Conservation (phyloP, 2,113 vertebrate genomes). For the Engraulis encrasicolus region DNA sequence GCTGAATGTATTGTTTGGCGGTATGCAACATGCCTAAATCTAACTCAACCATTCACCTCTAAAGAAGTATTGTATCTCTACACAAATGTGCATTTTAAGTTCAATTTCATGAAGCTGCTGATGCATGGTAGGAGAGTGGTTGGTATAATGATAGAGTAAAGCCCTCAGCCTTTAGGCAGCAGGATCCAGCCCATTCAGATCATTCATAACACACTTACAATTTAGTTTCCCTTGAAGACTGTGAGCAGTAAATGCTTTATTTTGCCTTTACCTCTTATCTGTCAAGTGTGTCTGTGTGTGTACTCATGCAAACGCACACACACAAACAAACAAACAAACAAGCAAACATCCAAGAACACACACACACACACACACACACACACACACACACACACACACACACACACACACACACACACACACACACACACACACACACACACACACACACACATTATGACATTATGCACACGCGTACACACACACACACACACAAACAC, state of each 20-base stretch:
- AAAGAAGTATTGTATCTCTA: not conserved
- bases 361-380: too few relatives aligned
- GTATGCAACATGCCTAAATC: not conserved
- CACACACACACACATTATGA: conserved; percentile 50
- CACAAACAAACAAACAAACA: too few relatives aligned
- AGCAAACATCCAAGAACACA: too few relatives aligned
- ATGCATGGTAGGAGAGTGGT: not conserved
- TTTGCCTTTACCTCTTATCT: conserved; percentile 35
- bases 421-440: conserved; percentile 16
- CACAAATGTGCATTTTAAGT: not conserved
- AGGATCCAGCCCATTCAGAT: not conserved
- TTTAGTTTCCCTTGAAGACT: conserved; percentile 37
- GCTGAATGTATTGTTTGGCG: not conserved
- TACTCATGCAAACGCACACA: not conserved
- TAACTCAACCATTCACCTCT: not conserved
- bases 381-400: conserved; percentile 1
- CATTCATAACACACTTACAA: conserved; percentile 10
- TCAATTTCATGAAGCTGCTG: not conserved
- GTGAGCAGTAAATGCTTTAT: conserved; percentile 19
- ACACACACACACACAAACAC: too few relatives aligned
- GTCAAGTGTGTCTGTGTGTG: conserved; percentile 20
- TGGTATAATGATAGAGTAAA: conserved; percentile 33
- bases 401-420: conserved; percentile 9
- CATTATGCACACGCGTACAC: too few relatives aligned
- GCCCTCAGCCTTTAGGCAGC: not conserved